Evolutionary conservation across 2,888 invertebrate species (phyloP).

Genomic region (Eretmocerus hayati): DNA sequence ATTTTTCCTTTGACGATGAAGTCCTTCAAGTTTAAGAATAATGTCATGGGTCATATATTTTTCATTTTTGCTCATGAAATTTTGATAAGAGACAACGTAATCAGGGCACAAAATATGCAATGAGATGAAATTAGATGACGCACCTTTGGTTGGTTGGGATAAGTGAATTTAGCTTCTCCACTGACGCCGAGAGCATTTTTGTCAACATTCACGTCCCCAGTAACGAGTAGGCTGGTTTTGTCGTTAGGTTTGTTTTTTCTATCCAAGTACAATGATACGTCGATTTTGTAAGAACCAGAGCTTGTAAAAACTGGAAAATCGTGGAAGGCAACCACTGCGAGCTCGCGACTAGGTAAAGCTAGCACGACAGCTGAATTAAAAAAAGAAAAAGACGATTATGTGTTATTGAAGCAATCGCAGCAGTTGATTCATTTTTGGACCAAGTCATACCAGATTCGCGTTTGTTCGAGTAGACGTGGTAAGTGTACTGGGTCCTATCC

Average conservation of each 20-base stretch:
- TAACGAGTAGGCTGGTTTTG: slow-evolving; percentile 55
- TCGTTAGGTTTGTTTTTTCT: slow-evolving; percentile 64
- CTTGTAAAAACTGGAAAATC: slow-evolving; percentile 40
- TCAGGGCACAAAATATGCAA: not conserved
- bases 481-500: slow-evolving; percentile 65
- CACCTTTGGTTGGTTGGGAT: slow-evolving; percentile 60
- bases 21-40: slow-evolving; percentile 36
- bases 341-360: slow-evolving; percentile 61
- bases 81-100: too few species aligned
- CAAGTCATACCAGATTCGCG: slow-evolving; percentile 53
- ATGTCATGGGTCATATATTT: not conserved
- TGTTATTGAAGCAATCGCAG: too few species aligned
- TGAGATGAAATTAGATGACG: not conserved
- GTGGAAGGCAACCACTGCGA: slow-evolving; percentile 54
- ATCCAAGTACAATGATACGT: slow-evolving; percentile 62
- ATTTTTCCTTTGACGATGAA: slow-evolving; percentile 47
- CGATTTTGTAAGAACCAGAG: slow-evolving; percentile 57
- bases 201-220: slow-evolving; percentile 51
- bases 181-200: slow-evolving; percentile 48
- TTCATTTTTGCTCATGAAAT: too few species aligned
- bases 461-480: slow-evolving; percentile 60
- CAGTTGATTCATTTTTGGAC: not conserved
- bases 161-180: slow-evolving; percentile 58
- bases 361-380: slow-evolving; percentile 50
- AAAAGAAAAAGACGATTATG: not conserved